These are phyloP conservation scores for Crematogaster levior DNA, from an alignment of 2,888 invertebrate genomes.

Conservation along the genomic window DNA sequence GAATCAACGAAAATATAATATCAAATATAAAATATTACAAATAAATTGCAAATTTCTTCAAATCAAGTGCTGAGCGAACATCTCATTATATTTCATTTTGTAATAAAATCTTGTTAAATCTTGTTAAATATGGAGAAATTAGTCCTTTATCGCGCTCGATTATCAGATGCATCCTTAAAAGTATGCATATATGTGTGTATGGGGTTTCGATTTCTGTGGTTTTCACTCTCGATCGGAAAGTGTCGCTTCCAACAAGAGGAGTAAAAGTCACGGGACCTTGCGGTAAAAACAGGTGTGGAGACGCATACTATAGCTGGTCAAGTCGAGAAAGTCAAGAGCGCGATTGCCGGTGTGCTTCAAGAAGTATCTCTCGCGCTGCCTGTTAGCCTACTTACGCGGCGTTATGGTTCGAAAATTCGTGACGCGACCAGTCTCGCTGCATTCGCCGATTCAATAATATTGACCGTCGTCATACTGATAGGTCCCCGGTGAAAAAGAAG, in stretches of 20 bases:
- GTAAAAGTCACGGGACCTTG: slow-evolving; percentile 35
- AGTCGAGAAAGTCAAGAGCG: slow-evolving; percentile 84
- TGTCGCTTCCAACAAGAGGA: slow-evolving; percentile 42
- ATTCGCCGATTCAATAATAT: slow-evolving; percentile 62
- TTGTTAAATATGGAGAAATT: not conserved
- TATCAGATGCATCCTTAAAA: not conserved
- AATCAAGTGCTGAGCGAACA: not conserved
- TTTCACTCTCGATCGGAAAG: slow-evolving; percentile 48
- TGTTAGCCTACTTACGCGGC: slow-evolving; percentile 81
- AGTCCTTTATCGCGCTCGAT: not conserved
- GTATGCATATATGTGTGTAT: not conserved
- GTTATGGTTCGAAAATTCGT: slow-evolving; percentile 68
- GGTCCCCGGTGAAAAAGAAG: slow-evolving; percentile 17
- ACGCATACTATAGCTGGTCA: slow-evolving; percentile 60
- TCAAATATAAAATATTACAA: not conserved
- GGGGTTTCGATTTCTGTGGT: slow-evolving; percentile 35
- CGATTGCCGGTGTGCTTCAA: slow-evolving; percentile 66
- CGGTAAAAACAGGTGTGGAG: slow-evolving; percentile 66
- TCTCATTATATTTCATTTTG: not conserved
- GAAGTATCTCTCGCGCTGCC: slow-evolving; percentile 73
- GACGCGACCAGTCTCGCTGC: slow-evolving; percentile 61
- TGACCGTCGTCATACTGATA: slow-evolving; percentile 18
- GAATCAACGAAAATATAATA: not conserved
- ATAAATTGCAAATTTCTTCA: not conserved
- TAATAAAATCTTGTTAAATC: not conserved